phyloP scores from a whole-genome alignment of 2,113 vertebrate genomes.

The Platichthys stellatus region DNA sequence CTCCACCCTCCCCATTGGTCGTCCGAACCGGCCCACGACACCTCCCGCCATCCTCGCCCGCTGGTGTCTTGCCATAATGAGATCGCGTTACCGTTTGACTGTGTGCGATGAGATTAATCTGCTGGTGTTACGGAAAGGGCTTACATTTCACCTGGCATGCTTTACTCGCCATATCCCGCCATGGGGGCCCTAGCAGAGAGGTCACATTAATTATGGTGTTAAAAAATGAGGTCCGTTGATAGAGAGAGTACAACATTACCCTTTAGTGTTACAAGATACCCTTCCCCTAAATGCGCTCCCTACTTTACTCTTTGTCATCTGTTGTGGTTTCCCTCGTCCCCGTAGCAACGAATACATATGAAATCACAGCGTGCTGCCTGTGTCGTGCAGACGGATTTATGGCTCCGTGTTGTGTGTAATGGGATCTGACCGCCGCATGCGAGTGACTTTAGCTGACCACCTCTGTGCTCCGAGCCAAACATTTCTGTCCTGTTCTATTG shows the following conservation, averaged over 20 bases:
- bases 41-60: slow-evolving; percentile 48
- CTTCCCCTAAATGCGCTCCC: slow-evolving; percentile 52
- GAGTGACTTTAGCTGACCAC: slow-evolving; percentile 67
- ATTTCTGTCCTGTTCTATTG: slow-evolving; percentile 70
- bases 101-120: slow-evolving; percentile 68
- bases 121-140: slow-evolving; percentile 59
- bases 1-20: slow-evolving; percentile 53
- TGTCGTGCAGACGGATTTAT: slow-evolving; percentile 72
- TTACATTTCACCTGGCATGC: slow-evolving; percentile 60
- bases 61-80: slow-evolving; percentile 60
- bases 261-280: slow-evolving; percentile 36
- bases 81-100: slow-evolving; percentile 69
- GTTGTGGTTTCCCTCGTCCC: slow-evolving; percentile 67
- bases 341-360: slow-evolving; percentile 75
- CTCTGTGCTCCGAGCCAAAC: slow-evolving; percentile 56
- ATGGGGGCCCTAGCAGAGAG: slow-evolving; percentile 31
- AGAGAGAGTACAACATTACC: slow-evolving; percentile 27
- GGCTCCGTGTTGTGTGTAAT: slow-evolving; percentile 71
- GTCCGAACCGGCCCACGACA: slow-evolving; percentile 52
- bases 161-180: slow-evolving; percentile 33
- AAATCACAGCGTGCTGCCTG: slow-evolving; percentile 70
- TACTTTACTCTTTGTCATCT: slow-evolving; percentile 59
- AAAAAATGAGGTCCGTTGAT: slow-evolving; percentile 38
- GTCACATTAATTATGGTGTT: slow-evolving; percentile 39
- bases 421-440: slow-evolving; percentile 65